These are phyloP conservation scores for Indri indri DNA, from an alignment of 2,113 vertebrate genomes.

Conservation along the genomic window DNA sequence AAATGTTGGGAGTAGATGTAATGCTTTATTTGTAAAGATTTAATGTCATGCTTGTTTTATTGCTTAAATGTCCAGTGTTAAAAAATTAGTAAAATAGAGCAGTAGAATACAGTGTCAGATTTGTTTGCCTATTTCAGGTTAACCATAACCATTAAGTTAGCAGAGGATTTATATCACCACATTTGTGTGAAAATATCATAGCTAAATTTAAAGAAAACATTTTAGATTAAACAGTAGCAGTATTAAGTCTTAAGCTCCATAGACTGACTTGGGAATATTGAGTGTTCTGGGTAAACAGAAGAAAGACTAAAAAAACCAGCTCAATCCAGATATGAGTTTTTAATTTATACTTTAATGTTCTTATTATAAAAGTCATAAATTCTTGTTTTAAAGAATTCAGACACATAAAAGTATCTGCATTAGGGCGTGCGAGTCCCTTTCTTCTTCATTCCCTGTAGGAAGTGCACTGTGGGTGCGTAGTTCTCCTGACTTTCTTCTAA, in stretches of 20 bases:
- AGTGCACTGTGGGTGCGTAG: not conserved
- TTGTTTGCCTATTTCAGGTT: not conserved
- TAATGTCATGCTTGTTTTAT: not conserved
- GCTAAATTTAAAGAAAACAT: not conserved
- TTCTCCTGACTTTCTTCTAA: not conserved
- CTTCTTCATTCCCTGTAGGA: not conserved
- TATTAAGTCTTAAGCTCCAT: not conserved
- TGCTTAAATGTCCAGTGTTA: not conserved
- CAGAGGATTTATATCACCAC: not conserved
- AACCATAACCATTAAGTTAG: not conserved
- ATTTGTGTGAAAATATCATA: not conserved
- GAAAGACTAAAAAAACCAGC: not conserved
- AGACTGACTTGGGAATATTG: not conserved
- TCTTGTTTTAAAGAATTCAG: not conserved
- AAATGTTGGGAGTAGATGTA: not conserved
- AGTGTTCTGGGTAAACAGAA: not conserved
- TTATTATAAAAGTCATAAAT: not conserved
- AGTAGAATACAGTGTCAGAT: not conserved
- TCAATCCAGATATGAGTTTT: not conserved
- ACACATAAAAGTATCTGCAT: accelerated
- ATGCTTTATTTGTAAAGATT: not conserved
- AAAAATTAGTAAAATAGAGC: not conserved
- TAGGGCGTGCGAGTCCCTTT: accelerated
- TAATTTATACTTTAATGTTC: not conserved
- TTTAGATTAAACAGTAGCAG: not conserved